Evolutionary conservation across 2,888 invertebrate species (phyloP).

Genomic region (Euzophera pinguis): DNA sequence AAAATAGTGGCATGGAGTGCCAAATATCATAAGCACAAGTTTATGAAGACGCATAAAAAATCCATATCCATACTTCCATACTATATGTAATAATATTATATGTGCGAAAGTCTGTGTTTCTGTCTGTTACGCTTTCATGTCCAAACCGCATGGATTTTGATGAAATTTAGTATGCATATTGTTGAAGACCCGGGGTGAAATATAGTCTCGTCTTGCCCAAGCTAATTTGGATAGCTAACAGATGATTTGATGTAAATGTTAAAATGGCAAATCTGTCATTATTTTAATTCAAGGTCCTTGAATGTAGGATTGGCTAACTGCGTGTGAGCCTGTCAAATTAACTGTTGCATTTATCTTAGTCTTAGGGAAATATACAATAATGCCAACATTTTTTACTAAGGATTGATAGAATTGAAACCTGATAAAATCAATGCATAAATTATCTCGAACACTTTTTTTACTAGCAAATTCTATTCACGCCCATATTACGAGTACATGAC

Average conservation of each 20-base stretch:
- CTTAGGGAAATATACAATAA: slow-evolving; percentile 2
- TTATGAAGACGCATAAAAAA: too few species aligned
- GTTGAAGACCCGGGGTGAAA: too few species aligned
- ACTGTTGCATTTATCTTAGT: not conserved
- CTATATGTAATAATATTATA: too few species aligned
- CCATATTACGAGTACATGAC: not conserved
- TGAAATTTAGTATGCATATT: too few species aligned
- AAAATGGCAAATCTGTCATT: slow-evolving; percentile 1
- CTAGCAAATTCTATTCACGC: not conserved
- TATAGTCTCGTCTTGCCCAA: too few species aligned
- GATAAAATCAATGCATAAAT: slow-evolving; percentile 3
- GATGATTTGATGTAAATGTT: not conserved
- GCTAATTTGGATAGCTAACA: too few species aligned
- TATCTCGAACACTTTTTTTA: not conserved
- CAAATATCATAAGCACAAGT: too few species aligned
- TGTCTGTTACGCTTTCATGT: too few species aligned
- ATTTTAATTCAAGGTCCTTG: slow-evolving; percentile 9
- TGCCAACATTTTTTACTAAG: not conserved
- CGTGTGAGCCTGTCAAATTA: slow-evolving; percentile 9
- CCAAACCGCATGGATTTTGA: too few species aligned
- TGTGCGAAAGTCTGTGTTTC: too few species aligned
- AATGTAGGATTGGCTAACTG: slow-evolving; percentile 5
- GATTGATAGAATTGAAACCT: not conserved
- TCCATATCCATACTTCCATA: too few species aligned
- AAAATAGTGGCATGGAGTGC: too few species aligned